Evolutionary conservation across 2,113 vertebrate genomes (phyloP), one percentile per base, ranked within the genome.

Genomic region (Eleginops maclovinus): DNA sequence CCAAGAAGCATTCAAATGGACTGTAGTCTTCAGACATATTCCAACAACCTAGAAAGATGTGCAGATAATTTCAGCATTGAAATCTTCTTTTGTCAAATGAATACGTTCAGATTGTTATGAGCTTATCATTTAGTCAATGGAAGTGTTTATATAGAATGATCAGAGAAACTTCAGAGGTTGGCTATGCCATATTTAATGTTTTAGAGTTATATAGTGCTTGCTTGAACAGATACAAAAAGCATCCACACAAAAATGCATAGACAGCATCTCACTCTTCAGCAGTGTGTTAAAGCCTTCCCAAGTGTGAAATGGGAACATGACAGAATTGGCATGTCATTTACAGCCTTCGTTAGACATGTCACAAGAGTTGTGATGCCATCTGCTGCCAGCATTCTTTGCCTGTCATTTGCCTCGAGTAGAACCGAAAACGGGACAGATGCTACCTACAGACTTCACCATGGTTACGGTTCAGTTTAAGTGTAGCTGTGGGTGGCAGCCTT

Each of bases 291-390:
- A 47, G 43, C 43, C 7, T 64, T 16, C 3, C 44, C n/a, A 61
- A 17, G 22, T 44, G 16, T 59, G 4, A 14, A 28, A 28, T 56
- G 51, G 26, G 56, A 46, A 4, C 40, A n/a, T 56, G 16, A 46
- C 53, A 26, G 9, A 43, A 43, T 19, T 56, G 44, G 24, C 62
- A 3, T 22, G 36, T 44, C 22, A 1, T 66, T 22, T 13, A 10
- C 13, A 55, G 15, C 36, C 36, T 43, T 69, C 8, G 4, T 21
- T 54, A 31, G 53, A 56, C 31, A 47, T 47, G 41, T 46, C 54
- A 58, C 40, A 71, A 40, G 40, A 26, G 53, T 56, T 70, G 40
- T 46, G 41, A 69, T 43, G 51, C 22, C 6, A 46, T 44, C 67
- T 70, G 24, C 63, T 50, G 24, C 43, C 68, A 59, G 3, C 1